Evolutionary conservation across 2,888 invertebrate genomes (phyloP).

Genomic region (Nymphalis c-album): DNA sequence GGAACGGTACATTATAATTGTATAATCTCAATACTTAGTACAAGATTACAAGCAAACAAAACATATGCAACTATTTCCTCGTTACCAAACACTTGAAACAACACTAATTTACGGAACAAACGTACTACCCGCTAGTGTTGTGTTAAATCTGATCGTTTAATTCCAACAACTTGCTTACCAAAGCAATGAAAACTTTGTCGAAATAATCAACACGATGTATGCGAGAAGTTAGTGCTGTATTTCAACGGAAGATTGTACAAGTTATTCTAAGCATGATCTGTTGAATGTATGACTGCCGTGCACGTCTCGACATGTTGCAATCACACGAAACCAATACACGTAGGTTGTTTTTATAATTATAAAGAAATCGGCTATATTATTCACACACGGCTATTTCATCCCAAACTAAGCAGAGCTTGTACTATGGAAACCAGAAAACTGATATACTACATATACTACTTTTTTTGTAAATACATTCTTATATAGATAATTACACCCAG

Average conservation of each 20-base stretch:
- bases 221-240: constrained; percentile 3
- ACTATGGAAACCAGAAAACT: no score
- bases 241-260: neutral
- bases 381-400: no score
- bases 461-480: no score
- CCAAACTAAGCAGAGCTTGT: no score
- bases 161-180: constrained; percentile 6
- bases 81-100: constrained; percentile 2
- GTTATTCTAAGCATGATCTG: neutral
- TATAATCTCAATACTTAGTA: neutral
- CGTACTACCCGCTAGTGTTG: constrained; percentile 10
- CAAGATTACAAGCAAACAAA: neutral
- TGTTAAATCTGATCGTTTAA: constrained; percentile 14
- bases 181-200: constrained; percentile 16
- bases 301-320: neutral
- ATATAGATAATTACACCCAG: no score
- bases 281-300: neutral
- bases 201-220: constrained; percentile 18
- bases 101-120: constrained; percentile 8
- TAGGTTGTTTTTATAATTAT: no score
- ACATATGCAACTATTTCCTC: neutral
- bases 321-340: no score
- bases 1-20: no score
- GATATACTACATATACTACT: no score
- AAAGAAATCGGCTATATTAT: no score